A percentile compares a stretch with the other conserved stretches of the same genome.
Conservation (phyloP, 2,888 invertebrate genomes). For the Cordilura impudica region DNA sequence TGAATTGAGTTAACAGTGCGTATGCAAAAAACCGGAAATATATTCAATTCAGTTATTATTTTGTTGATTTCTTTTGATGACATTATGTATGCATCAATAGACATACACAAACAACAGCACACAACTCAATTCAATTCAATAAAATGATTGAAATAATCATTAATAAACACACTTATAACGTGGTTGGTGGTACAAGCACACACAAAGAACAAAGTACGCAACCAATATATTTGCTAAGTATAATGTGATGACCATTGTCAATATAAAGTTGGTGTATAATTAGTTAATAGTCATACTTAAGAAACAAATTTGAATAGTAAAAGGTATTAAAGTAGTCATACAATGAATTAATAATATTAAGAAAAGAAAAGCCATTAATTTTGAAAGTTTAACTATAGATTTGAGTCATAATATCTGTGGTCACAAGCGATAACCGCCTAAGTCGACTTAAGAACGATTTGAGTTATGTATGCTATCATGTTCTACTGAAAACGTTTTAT, state of each 20-base stretch:
- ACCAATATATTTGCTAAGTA: slow-evolving; percentile 44
- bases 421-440: no score
- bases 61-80: slow-evolving; percentile 61
- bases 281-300: no score
- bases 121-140: slow-evolving; percentile 32
- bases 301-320: no score
- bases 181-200: slow-evolving; percentile 6
- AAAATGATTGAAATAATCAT: slow-evolving; percentile 35
- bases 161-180: no score
- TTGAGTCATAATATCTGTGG: no score
- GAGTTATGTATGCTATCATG: no score
- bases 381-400: no score
- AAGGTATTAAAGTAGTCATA: no score
- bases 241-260: slow-evolving; percentile 46
- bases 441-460: no score
- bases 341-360: no score
- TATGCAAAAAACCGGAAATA: slow-evolving; percentile 60
- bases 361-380: no score
- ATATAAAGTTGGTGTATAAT: not conserved
- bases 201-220: slow-evolving; percentile 24
- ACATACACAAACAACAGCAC: slow-evolving; percentile 9
- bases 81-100: slow-evolving; percentile 59
- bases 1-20: not conserved
- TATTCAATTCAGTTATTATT: slow-evolving; percentile 58
- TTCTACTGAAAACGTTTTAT: no score